Evolutionary conservation across 2,113 vertebrate genomes (phyloP), one percentile per base, ranked within the genome.

Genomic region (Gallinago media): DNA sequence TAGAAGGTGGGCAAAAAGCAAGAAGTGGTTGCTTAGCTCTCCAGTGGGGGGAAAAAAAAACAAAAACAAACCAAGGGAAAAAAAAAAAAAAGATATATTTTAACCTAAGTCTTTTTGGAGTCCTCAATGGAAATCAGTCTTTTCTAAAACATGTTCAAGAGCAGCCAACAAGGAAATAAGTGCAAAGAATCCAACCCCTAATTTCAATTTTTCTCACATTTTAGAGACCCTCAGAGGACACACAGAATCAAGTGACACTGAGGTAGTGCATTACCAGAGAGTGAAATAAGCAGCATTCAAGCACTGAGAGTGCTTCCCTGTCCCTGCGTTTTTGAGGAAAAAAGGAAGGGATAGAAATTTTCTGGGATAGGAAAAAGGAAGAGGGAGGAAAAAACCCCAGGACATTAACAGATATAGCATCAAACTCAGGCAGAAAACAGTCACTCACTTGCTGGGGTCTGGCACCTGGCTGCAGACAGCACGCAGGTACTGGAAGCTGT

Each of bases 391-490:
- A 81, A 20, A 12, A 78, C 12, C 3, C 12, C 23, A 19, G 16
- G 40, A 61, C 27, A 29, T 4, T 23, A 44, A 70, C 55, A 95
- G 46, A 22, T 32, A 10, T 0, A 2, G 50, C 15, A 5, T 32
- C 46, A 54, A 40, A 73, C 11, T 46, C 13, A 8, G 36, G 14
- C 8, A 19, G n/a, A 78, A 54, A 47, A 58, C 3, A 27, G 88
- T 65, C 79, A 92, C 99, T 98, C 98, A 99, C 99, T 99, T 99
- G 98, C 99, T 99, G n/a, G 99, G 99, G 94, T 99, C 99, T 1
- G 99, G 99, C 97, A 99, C 99, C 97, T 99, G 99, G 89, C 99
- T 99, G 97, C 99, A 99, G 71, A 99, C 99, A 5, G 99, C 98
- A 59, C 99, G 98, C 62, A 99, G 98, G 27, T 99, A 99, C 96